Evolutionary conservation across 2,888 invertebrate species (phyloP).

Genomic region (Lasioglossum malachurum): DNA sequence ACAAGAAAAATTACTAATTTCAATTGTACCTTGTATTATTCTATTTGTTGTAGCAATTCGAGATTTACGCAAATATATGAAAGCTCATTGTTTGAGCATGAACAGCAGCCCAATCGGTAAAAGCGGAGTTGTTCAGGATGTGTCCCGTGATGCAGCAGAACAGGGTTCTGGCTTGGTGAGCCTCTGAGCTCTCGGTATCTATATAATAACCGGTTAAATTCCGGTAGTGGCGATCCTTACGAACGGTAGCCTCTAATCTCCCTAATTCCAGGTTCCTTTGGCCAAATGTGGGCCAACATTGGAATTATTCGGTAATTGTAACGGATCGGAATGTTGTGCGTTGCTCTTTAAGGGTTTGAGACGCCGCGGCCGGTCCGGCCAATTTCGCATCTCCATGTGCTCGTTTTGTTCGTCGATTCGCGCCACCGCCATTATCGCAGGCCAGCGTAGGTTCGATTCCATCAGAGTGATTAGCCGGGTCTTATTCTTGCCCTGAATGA

Average conservation of each 20-base stretch:
- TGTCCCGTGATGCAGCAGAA: not conserved
- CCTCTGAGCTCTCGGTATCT: slow-evolving; percentile 70
- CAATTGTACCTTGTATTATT: no score
- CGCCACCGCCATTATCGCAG: slow-evolving; percentile 59
- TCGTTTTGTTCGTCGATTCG: slow-evolving; percentile 24
- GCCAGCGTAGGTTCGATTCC: slow-evolving; percentile 58
- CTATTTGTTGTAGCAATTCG: no score
- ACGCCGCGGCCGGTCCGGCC: slow-evolving; percentile 7
- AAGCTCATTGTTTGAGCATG: not conserved
- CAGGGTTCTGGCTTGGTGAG: not conserved
- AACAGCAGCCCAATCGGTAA: not conserved
- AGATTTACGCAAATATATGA: not conserved
- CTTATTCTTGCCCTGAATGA: slow-evolving; percentile 21
- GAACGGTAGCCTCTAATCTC: slow-evolving; percentile 85
- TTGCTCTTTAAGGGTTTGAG: slow-evolving; percentile 66
- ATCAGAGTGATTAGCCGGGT: slow-evolving; percentile 50
- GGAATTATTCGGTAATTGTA: slow-evolving; percentile 84
- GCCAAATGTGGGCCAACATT: slow-evolving; percentile 80
- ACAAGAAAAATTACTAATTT: no score
- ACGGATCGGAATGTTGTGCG: slow-evolving; percentile 83
- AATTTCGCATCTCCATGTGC: not conserved
- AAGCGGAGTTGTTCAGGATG: not conserved
- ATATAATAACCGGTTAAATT: slow-evolving; percentile 84
- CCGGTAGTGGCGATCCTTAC: slow-evolving; percentile 84
- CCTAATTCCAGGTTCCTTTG: slow-evolving; percentile 83